These are phyloP conservation scores for Incurvaria masculella DNA, from an alignment of 2,888 invertebrate genomes.

Conservation along the genomic window DNA sequence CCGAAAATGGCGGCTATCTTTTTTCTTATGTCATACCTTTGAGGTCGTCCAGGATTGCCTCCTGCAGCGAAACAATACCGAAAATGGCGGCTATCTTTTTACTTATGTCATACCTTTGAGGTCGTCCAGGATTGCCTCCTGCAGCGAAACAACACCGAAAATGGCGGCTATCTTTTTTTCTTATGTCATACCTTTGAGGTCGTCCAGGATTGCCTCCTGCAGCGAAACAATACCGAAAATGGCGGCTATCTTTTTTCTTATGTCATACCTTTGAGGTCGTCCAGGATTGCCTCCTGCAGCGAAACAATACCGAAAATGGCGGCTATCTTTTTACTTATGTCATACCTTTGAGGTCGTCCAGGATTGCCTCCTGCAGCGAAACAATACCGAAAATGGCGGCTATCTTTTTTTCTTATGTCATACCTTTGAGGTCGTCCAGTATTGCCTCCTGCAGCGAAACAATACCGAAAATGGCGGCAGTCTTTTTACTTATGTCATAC, in stretches of 20 bases:
- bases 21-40: too few species aligned
- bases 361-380: background rate
- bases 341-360: too few species aligned
- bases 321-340: slow-evolving; percentile 7
- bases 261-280: too few species aligned
- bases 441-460: background rate
- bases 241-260: slow-evolving; percentile 61
- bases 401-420: slow-evolving; percentile 8
- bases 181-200: slow-evolving; percentile 64
- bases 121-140: too few species aligned
- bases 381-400: slow-evolving; percentile 1
- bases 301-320: slow-evolving; percentile 1
- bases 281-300: background rate
- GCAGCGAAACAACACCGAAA: background rate
- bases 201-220: slow-evolving; percentile 64
- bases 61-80: background rate
- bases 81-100: background rate
- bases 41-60: background rate
- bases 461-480: background rate
- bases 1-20: slow-evolving; percentile 68
- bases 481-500: slow-evolving; percentile 10
- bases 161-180: slow-evolving; percentile 1
- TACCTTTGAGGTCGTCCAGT: too few species aligned
- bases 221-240: slow-evolving; percentile 69
- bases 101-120: too few species aligned